phyloP scores from a whole-genome alignment of 2,113 vertebrate genomes.

The Miniopterus natalensis region DNA sequence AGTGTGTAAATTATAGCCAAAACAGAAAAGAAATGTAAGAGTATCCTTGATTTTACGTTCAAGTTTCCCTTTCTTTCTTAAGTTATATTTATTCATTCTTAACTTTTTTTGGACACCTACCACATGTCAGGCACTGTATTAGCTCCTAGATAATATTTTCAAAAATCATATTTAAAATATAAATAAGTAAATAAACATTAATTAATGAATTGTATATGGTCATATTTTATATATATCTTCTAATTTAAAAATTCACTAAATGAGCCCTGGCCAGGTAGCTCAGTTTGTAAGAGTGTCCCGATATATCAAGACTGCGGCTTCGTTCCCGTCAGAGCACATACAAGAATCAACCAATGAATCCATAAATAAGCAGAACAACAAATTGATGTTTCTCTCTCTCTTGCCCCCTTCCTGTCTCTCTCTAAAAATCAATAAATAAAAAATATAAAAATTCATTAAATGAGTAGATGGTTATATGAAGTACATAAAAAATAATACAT shows the following conservation, averaged over 20 bases:
- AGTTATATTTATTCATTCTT: not conserved
- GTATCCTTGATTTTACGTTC: not conserved
- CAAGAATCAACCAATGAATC: too few species aligned
- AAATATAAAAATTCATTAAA: not conserved
- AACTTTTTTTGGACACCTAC: not conserved
- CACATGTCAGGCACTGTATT: not conserved
- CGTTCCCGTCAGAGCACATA: too few species aligned
- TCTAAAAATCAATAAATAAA: too few species aligned
- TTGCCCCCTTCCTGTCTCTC: too few species aligned
- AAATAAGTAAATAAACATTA: not conserved
- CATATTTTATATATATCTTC: not conserved
- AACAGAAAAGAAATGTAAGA: constrained; percentile 21
- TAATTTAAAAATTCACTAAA: too few species aligned
- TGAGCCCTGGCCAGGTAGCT: too few species aligned
- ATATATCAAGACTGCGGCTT: too few species aligned
- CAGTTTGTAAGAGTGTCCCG: too few species aligned
- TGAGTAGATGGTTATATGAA: not conserved
- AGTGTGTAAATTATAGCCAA: not conserved
- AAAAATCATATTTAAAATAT: not conserved
- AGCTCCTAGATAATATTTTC: not conserved
- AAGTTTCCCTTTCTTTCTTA: not conserved
- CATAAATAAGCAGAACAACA: too few species aligned
- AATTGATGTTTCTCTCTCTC: too few species aligned
- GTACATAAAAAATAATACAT: not conserved
- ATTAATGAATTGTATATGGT: not conserved